Conservation (phyloP, 2,888 invertebrate species). For the Cantharis rustica region DNA sequence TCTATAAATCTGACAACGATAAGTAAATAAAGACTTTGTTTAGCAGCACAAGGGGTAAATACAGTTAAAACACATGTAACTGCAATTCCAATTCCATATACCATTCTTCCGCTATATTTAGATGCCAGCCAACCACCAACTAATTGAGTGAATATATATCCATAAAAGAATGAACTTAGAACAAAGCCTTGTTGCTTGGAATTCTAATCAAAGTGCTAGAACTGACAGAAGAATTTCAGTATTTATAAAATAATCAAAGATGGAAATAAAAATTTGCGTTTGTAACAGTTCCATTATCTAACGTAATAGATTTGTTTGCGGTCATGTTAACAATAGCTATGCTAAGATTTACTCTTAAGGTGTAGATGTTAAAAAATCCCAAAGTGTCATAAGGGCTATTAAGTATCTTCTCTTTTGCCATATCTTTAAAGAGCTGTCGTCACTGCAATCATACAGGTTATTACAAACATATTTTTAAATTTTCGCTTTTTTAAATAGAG, state of each 20-base stretch:
- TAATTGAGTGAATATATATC: constrained; percentile 83
- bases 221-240: constrained; percentile 53
- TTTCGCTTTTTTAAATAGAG: too few species aligned
- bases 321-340: constrained; percentile 97
- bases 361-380: constrained; percentile 84
- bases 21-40: constrained; percentile 69
- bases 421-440: constrained; percentile 63
- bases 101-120: constrained; percentile 82
- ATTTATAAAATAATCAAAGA: not conserved
- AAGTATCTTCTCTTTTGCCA: constrained; percentile 77
- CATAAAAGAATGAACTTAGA: constrained; percentile 87
- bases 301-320: constrained; percentile 64
- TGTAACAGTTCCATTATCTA: constrained; percentile 67
- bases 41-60: constrained; percentile 78
- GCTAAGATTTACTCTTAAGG: constrained; percentile 84
- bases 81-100: constrained; percentile 79
- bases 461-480: too few species aligned
- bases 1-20: constrained; percentile 65
- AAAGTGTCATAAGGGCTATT: constrained; percentile 79
- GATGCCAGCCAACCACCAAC: constrained; percentile 84
- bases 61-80: constrained; percentile 80
- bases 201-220: constrained; percentile 80
- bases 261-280: constrained; percentile 57
- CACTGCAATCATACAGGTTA: not conserved
- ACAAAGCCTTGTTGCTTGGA: constrained; percentile 77